Evolutionary conservation across 2,888 invertebrate species (phyloP), one percentile per base, ranked within the genome.

Genomic region (Cyclophora albipunctata): DNA sequence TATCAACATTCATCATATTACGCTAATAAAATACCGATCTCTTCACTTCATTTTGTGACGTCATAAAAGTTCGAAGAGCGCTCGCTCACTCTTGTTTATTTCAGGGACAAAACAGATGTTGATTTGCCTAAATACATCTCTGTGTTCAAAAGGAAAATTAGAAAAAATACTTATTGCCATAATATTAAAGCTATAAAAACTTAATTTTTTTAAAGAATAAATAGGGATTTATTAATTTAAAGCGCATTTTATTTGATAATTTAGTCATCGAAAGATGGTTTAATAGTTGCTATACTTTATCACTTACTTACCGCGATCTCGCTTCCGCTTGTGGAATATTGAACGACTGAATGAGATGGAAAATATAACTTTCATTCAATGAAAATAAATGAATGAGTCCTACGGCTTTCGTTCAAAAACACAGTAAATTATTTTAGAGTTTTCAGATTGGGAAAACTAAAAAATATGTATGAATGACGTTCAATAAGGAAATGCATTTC

Each of bases 71-170:
- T 72, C 62, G 53, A 52, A 45, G 57, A 20, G 20, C 20, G 20
- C 20, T 20, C 58, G 46, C 55, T 63, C 57, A 61, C 64, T 62
- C 34, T 47, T 63, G 63, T 61, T 67, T 71, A 59, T 65, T 68
- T 75, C 71, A 75, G 60, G 75, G 72, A 51, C 71, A 57, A 68
- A 72, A 72, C 67, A 71, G 51, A 67, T 66, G 66, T 55, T 53
- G 45, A 42, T 5, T 42, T 20, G 4, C 20, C 20, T 34, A 40
- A 5, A 42, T 33, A 41, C 34, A 34, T 35, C 37, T 37, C 37
- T 37, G 37, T 5, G 4, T 37, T 37, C 1, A 37, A 20, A 20
- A 2, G 20, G 20, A 20, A 20, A 20, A 20, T 20, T 20, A 20
- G 20, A 20, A 20, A 20, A 20, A 20, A 20, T 20, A 20, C 20